Conservation (phyloP, 2,888 invertebrate species). For the Meteorus colon region DNA sequence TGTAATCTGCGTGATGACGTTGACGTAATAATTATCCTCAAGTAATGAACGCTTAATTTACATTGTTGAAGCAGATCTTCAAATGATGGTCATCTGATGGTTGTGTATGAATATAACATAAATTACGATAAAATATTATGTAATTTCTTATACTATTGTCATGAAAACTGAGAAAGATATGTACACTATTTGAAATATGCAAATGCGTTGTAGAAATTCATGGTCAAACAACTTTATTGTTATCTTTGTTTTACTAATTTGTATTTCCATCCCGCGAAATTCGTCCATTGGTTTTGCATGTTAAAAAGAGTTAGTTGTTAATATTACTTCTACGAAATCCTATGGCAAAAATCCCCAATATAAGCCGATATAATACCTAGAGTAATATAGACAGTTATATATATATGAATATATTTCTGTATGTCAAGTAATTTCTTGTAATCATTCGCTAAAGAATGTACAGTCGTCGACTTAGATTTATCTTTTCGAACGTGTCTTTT, state of each 20-base stretch:
- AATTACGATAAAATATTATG: neutral
- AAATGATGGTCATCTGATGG: neutral
- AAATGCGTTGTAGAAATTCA: neutral
- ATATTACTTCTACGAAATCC: neutral
- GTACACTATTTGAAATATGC: neutral
- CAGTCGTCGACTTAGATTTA: neutral
- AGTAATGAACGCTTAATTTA: neutral
- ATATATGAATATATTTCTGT: neutral
- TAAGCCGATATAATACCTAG: no score
- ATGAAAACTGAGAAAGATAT: neutral
- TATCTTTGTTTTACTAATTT: neutral
- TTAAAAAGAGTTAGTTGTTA: neutral
- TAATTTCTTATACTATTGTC: neutral
- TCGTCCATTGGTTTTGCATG: neutral
- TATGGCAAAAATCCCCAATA: neutral
- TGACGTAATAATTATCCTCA: neutral
- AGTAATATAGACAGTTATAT: neutral
- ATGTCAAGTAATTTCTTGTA: neutral
- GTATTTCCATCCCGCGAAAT: neutral
- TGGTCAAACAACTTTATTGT: neutral
- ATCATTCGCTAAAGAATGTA: neutral
- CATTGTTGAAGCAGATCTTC: neutral
- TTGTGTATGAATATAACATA: neutral
- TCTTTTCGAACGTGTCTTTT: conserved; percentile 4
- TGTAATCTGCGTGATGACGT: neutral